Evolutionary conservation across 2,113 vertebrate species (phyloP).

Genomic region (Nicator chloris): DNA sequence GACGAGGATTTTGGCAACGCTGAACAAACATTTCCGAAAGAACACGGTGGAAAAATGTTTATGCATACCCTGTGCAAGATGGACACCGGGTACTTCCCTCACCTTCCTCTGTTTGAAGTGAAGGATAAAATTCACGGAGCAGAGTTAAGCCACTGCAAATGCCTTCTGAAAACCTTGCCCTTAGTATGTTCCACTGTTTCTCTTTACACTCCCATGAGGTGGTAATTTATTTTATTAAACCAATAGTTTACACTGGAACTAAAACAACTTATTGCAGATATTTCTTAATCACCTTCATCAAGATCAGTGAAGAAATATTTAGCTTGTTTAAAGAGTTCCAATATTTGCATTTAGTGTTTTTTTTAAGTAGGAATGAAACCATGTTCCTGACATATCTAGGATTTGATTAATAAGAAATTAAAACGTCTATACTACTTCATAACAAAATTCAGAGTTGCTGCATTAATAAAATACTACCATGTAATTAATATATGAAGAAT

Average conservation of each 20-base stretch:
- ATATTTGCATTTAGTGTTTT: constrained; percentile 16
- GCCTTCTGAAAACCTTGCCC: background rate
- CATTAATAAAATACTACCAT: background rate
- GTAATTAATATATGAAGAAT: background rate
- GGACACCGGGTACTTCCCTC: background rate
- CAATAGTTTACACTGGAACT: background rate
- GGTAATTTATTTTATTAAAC: constrained; percentile 38
- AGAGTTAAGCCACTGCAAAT: background rate
- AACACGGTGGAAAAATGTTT: background rate
- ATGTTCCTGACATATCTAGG: background rate
- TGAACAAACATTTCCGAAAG: background rate
- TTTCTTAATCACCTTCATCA: constrained; percentile 15
- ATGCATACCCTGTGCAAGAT: background rate
- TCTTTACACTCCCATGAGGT: background rate
- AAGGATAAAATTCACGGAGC: background rate
- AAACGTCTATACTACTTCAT: background rate
- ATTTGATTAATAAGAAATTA: background rate
- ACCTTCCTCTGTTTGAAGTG: background rate
- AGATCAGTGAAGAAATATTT: background rate
- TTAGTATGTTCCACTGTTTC: background rate
- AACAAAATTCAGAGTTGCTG: constrained; percentile 21
- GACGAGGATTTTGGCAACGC: background rate
- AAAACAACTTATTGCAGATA: background rate
- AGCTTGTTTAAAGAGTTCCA: background rate
- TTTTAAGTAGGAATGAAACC: constrained; percentile 30